Evolutionary conservation across 2,113 vertebrate species (phyloP).

Genomic region (Poecile atricapillus): DNA sequence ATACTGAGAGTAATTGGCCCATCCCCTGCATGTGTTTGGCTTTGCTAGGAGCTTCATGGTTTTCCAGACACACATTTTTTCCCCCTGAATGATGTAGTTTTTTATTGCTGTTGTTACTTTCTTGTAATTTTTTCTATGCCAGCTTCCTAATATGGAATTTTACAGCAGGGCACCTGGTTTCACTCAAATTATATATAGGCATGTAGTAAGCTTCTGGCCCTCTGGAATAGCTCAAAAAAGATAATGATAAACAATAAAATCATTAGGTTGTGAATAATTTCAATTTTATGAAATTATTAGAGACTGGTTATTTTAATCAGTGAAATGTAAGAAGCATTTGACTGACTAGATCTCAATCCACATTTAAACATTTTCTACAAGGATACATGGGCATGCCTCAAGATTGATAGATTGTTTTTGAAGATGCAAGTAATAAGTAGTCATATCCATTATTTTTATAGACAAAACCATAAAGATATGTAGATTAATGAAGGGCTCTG

Average conservation of each 20-base stretch:
- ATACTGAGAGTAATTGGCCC: not conserved
- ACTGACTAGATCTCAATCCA: slow-evolving; percentile 16
- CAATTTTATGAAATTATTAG: slow-evolving; percentile 14
- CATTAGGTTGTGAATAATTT: not conserved
- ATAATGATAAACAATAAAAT: slow-evolving; percentile 31
- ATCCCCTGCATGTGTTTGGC: not conserved
- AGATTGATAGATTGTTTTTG: not conserved
- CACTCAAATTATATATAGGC: not conserved
- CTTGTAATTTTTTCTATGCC: not conserved
- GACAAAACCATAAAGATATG: not conserved
- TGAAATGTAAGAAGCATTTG: slow-evolving; percentile 10
- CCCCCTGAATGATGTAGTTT: not conserved
- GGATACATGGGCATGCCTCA: not conserved
- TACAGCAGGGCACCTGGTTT: not conserved
- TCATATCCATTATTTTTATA: not conserved
- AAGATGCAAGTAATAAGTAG: not conserved
- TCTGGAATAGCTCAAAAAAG: not conserved
- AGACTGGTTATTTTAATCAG: slow-evolving; percentile 25
- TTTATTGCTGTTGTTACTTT: not conserved
- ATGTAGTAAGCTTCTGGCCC: not conserved
- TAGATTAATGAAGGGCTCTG: not conserved
- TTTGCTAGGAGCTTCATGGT: not conserved
- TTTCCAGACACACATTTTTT: not conserved
- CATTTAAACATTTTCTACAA: not conserved
- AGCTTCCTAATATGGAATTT: not conserved